Base-by-base conservation (phyloP, 2,797 vertebrate species). In the Pseudopleuronectes americanus region DNA sequence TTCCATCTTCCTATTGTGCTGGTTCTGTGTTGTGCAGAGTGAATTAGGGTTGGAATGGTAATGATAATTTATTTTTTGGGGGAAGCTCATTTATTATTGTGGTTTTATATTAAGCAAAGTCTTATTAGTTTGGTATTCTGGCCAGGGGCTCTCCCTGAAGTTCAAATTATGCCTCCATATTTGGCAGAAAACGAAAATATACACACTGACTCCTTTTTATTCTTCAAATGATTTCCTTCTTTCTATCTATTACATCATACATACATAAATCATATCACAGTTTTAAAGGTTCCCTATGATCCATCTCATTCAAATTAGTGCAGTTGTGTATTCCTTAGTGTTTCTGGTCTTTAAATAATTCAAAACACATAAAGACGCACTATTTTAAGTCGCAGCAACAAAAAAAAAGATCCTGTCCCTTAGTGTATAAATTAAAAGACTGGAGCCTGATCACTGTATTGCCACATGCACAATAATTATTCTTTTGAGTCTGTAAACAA, bases 401-500 rank as follows among this genome's bases (percentile, higher is more conserved):
- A 57, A 41, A 71, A n/a, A 26, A n/a, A 61, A 3, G 3, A 24
- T 52, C 21, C 57, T 33, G 52, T 45, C 47, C 71, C 58, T 64
- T 77, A 57, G 62, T 68, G 74, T 71, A 64, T 76, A 64, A 76
- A 77, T 80, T 52, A 74, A 68, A 65, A 55, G 58, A 48, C 22
- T 54, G 45, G 51, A 49, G 58, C 36, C 21, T 7, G 33, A 65
- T 62, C 12, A 16, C 65, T 59, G 22, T 71, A 49, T 68, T 38
- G 56, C 75, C 62, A 57, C 57, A 65, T 23, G 60, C 56, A 26
- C 31, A 22, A 72, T 74, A 71, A 86, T 84, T 78, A 83, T 78
- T 80, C 63, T 76, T 80, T 24, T 76, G 55, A 72, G 68, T 83
- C 61, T 78, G 79, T 83, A 83, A 89, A 85, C 82, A 74, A 62